Conservation (phyloP, 2,113 vertebrate species). For the Arothron firmamentum region DNA sequence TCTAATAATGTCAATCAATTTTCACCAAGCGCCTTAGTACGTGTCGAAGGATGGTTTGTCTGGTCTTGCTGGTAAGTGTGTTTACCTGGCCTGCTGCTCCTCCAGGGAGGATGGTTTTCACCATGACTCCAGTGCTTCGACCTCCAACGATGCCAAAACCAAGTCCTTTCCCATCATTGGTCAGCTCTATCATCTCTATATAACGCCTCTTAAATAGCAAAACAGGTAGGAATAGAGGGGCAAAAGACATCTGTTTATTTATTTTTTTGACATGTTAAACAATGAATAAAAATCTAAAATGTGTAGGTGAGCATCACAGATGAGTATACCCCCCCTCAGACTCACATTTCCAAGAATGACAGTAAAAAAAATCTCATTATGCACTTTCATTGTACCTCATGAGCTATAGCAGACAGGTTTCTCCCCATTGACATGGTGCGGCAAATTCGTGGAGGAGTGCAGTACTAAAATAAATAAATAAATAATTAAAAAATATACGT, state of each 20-base stretch:
- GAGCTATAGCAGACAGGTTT: constrained; percentile 65
- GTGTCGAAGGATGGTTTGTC: neutral
- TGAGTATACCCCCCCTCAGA: too few species aligned
- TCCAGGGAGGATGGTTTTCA: constrained; percentile 93
- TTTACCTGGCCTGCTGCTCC: constrained; percentile 90
- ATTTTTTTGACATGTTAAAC: too few species aligned
- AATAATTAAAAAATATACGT: constrained; percentile 26
- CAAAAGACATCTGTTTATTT: neutral
- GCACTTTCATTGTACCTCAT: constrained; percentile 51
- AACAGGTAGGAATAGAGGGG: neutral
- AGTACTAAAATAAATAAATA: constrained; percentile 57
- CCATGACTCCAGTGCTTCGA: constrained; percentile 87
- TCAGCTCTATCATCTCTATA: constrained; percentile 88
- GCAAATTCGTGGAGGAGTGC: constrained; percentile 67
- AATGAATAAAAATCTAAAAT: too few species aligned
- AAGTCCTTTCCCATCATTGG: constrained; percentile 91
- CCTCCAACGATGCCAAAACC: constrained; percentile 97
- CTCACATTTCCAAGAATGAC: too few species aligned
- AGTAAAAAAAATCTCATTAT: neutral
- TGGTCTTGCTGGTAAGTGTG: neutral
- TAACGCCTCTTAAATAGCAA: constrained; percentile 72
- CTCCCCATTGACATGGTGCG: constrained; percentile 69
- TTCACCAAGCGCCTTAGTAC: neutral
- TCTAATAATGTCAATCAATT: too few species aligned
- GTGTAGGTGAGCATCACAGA: too few species aligned